Base-by-base conservation (phyloP, 2,888 invertebrate species). In the Ptychoptera contaminata region DNA sequence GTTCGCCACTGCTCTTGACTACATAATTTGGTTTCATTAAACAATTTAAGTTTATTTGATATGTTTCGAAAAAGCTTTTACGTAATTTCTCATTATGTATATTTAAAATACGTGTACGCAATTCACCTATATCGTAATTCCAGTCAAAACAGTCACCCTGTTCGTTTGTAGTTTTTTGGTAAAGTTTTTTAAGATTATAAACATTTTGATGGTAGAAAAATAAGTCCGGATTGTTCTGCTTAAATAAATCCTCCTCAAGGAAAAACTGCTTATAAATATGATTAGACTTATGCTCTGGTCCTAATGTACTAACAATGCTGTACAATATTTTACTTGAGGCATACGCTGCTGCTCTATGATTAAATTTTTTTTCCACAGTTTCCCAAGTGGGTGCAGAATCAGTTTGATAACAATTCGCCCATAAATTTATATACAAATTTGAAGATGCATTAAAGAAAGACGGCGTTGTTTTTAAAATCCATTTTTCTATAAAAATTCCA, bases 401-500 rank as follows among this genome's bases (percentile, higher is more conserved):
- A 11, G 9, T 32, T 32, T 3, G 8, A 3, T 4, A 7, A 32
- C 32, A 32, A 32, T 32, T 23, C 4, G 32, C 32, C 32, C 9
- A 32, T 11, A 11, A 32, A 32, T 11, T 32, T 9, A 32, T 4
- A 32, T 9, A 9, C 9, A 32, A 32, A 12, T 35, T n/a, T 6
- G 29, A 14, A 8, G 40, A 23, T 5, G 3, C 23, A 23, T 23
- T 23, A 7, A 23, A 23, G 7, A 23, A 23, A 7, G 1, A 11
- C 30, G 14, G 2, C 5, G 10, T 30, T 8, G 40, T 40, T 31
- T 37, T 15, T 10, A 48, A 31, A 32, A 12, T 39, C 48, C 48
- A 48, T 14, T n/a, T n/a, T 29, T 48, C 46, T n/a, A 29, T 42
- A 37, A 40, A 46, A 23, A 46, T 40, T 8, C 48, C 46, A 2